Percentiles rank a stretch among this genome's conserved stretches.
Conservation (phyloP, 2,797 vertebrate species). For the Sarcophilus harrisii region DNA sequence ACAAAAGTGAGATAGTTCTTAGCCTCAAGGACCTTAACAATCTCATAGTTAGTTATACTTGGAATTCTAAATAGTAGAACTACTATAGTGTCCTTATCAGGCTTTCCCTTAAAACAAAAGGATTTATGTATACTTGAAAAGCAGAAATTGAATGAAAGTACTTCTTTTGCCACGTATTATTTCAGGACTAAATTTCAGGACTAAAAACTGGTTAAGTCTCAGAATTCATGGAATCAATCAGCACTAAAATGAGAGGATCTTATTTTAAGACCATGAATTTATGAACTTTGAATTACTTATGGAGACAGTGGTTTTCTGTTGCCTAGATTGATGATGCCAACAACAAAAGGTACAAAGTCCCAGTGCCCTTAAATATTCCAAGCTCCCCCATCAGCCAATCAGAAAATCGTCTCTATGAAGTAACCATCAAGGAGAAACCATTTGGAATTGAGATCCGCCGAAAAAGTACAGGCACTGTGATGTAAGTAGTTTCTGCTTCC, state of each 20-base stretch:
- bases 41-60: not conserved
- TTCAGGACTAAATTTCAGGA: not conserved
- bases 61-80: not conserved
- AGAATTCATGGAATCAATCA: not conserved
- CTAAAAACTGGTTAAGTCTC: not conserved
- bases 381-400: constrained; percentile 74
- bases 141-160: not conserved
- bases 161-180: not conserved
- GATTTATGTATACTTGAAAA: not conserved
- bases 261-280: not conserved
- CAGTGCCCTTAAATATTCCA: constrained; percentile 87
- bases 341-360: constrained; percentile 90
- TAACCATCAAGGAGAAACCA: constrained; percentile 82
- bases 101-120: not conserved
- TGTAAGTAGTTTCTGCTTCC: constrained; percentile 85
- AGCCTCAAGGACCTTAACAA: not conserved
- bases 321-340: constrained; percentile 88
- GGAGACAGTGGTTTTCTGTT: not conserved
- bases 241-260: not conserved
- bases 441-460: constrained; percentile 91
- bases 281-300: not conserved
- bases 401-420: constrained; percentile 85
- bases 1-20: not conserved
- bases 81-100: not conserved
- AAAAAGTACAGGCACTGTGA: constrained; percentile 85